Conservation (phyloP, 2,113 vertebrate species). For the Microcebus griseorufus region DNA sequence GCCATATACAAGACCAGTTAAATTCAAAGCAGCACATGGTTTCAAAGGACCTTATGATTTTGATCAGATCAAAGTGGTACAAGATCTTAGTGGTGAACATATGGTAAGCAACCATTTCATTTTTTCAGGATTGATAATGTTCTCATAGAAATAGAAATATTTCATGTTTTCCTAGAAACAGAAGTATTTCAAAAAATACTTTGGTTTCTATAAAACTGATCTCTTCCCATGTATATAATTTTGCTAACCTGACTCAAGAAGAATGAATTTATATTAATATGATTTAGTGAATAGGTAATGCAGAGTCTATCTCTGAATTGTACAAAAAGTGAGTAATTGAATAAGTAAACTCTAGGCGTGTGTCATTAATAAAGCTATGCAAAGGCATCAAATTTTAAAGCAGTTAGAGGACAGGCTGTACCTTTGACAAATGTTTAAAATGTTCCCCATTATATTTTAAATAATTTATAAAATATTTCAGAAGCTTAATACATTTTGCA, state of each 20-base stretch:
- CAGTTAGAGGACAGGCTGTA: not conserved
- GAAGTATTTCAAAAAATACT: not conserved
- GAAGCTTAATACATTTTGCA: conserved; percentile 23
- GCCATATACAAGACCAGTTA: conserved; percentile 97
- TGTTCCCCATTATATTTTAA: conserved; percentile 25
- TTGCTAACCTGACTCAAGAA: conserved; percentile 40
- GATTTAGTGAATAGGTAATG: conserved; percentile 24
- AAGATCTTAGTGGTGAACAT: conserved; percentile 98
- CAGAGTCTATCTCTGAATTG: conserved; percentile 34
- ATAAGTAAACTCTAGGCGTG: conserved; percentile 6
- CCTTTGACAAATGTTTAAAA: conserved; percentile 39
- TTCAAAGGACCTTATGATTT: conserved; percentile 99
- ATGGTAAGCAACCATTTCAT: conserved; percentile 88
- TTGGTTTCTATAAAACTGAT: conserved; percentile 16
- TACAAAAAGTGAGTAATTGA: conserved; percentile 11
- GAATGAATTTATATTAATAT: not conserved
- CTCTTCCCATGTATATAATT: conserved; percentile 28
- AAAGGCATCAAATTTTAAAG: conserved; percentile 9
- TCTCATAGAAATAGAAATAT: not conserved
- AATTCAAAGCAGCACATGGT: conserved; percentile 98
- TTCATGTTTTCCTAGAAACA: too few relatives aligned
- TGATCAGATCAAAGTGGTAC: conserved; percentile 97
- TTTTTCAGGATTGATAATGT: conserved; percentile 45
- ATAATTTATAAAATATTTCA: conserved; percentile 44
- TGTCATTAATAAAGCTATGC: conserved; percentile 41